Evolutionary conservation across 2,797 vertebrate species (phyloP).

Genomic region (Adelosebastes latens): DNA sequence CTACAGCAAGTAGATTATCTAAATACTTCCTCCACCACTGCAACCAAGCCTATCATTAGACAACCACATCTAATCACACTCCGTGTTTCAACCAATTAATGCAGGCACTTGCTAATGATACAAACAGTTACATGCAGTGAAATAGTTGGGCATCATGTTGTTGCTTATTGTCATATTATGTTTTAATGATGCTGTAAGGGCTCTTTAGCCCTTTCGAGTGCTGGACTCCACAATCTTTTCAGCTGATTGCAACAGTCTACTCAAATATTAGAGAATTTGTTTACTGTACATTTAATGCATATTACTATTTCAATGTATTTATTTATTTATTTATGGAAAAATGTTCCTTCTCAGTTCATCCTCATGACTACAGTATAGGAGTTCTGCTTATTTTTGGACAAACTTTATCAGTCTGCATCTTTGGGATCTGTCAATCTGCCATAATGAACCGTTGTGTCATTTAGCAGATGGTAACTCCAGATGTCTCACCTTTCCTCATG

Average conservation of each 20-base stretch:
- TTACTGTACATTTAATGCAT: neutral
- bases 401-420: conserved; percentile 53
- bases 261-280: conserved; percentile 2
- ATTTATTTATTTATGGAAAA: conserved; percentile 1
- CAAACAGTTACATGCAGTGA: conserved; percentile 49
- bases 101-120: conserved; percentile 56
- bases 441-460: conserved; percentile 37
- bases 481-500: conserved; percentile 59
- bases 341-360: neutral
- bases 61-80: conserved; percentile 47
- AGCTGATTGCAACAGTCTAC: conserved; percentile 10
- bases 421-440: conserved; percentile 45
- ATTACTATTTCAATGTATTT: neutral
- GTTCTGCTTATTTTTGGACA: conserved; percentile 38
- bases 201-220: conserved; percentile 13
- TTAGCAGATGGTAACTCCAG: conserved; percentile 71
- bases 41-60: conserved; percentile 46
- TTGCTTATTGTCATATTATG: conserved; percentile 53
- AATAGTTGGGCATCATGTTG: conserved; percentile 34
- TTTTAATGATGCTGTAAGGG: conserved; percentile 55
- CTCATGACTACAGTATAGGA: neutral
- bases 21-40: conserved; percentile 10
- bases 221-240: conserved; percentile 9
- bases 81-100: conserved; percentile 60
- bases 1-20: conserved; percentile 3